phyloP scores from a whole-genome alignment of 2,888 invertebrate genomes.

The Hydraecia micacea region DNA sequence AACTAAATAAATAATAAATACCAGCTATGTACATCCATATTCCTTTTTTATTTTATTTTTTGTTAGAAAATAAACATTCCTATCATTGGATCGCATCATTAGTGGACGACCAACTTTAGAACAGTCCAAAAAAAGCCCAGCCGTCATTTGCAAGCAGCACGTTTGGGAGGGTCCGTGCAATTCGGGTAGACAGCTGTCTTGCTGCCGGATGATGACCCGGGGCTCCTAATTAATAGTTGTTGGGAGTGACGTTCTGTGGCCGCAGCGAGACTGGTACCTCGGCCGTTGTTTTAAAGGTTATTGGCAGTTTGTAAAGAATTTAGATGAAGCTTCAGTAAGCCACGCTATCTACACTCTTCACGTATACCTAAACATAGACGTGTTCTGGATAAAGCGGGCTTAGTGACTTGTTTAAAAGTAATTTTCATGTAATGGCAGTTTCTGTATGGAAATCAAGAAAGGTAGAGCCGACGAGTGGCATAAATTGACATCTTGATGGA shows the following conservation, averaged over 20 bases:
- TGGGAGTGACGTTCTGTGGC: slow-evolving; percentile 71
- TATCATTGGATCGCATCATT: background rate
- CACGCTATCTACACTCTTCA: background rate
- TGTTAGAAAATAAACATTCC: background rate
- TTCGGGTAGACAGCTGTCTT: slow-evolving; percentile 84
- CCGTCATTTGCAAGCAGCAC: slow-evolving; percentile 79
- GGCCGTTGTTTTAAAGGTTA: slow-evolving; percentile 43
- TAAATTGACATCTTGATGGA: slow-evolving; percentile 44
- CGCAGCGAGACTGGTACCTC: slow-evolving; percentile 58
- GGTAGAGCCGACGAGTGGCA: background rate
- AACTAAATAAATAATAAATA: background rate
- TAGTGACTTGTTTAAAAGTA: background rate
- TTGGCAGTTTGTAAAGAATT: slow-evolving; percentile 42
- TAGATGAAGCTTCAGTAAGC: slow-evolving; percentile 2
- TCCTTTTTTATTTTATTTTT: background rate
- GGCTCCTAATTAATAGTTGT: slow-evolving; percentile 87
- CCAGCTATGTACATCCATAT: background rate
- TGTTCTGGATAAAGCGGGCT: background rate
- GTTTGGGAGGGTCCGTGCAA: slow-evolving; percentile 66
- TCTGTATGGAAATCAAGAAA: background rate
- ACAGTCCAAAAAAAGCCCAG: slow-evolving; percentile 71
- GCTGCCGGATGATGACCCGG: slow-evolving; percentile 81
- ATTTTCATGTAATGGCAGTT: background rate
- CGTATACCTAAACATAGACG: background rate
- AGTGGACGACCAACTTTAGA: slow-evolving; percentile 48